phyloP scores from a whole-genome alignment of 1,140 invertebrate species.

The Conus betulinus region DNA sequence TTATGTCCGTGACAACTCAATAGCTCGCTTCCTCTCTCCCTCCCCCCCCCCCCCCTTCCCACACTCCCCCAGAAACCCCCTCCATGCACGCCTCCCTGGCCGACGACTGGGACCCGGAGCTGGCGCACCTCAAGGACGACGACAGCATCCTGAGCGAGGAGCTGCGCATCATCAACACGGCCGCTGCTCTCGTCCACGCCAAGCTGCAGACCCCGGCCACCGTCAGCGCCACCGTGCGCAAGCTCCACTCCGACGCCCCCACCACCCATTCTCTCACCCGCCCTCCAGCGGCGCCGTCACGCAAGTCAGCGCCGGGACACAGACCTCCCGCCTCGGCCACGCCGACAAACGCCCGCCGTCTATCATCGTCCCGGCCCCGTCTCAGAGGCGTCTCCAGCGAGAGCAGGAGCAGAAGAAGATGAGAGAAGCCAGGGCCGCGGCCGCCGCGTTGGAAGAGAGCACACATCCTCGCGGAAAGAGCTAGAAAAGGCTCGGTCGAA shows the following conservation, averaged over 20 bases:
- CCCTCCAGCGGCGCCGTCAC: background rate
- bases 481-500: background rate
- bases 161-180: background rate
- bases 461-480: background rate
- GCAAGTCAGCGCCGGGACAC: background rate
- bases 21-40: too few species aligned
- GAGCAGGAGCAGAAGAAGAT: background rate
- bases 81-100: background rate
- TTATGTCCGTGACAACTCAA: too few species aligned
- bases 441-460: background rate
- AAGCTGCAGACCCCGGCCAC: background rate
- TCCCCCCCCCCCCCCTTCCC: too few species aligned
- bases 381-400: background rate
- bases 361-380: background rate
- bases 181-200: background rate
- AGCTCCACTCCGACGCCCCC: background rate
- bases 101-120: background rate
- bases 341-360: background rate
- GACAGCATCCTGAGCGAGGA: conserved; percentile 7
- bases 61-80: background rate
- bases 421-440: background rate
- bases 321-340: background rate
- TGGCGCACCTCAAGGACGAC: background rate
- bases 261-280: background rate
- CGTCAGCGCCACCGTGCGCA: background rate